These are phyloP conservation scores for Cryptomyrus ogoouensis DNA, from an alignment of 2,113 vertebrate species.

Conservation along the genomic window DNA sequence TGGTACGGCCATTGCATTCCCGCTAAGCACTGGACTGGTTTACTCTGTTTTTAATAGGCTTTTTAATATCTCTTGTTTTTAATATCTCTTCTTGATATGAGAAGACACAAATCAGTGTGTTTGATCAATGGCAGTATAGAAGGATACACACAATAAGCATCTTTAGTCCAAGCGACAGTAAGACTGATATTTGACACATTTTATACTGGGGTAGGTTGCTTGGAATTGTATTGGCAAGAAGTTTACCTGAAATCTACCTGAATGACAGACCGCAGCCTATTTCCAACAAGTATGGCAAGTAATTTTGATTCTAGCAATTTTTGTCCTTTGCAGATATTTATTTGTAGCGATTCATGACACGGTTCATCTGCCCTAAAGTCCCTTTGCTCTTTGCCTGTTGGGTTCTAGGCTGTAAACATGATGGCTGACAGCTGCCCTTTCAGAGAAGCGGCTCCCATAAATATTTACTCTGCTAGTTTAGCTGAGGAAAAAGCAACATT, in stretches of 20 bases:
- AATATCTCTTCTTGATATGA: not conserved
- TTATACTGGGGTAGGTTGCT: not conserved
- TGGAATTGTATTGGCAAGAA: not conserved
- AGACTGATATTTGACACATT: not conserved
- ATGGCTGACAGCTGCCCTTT: not conserved
- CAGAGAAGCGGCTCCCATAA: not conserved
- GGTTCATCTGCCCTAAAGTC: not conserved
- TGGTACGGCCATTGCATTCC: not conserved
- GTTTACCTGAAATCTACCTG: not conserved
- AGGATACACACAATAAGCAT: not conserved
- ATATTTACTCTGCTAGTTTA: constrained; percentile 26
- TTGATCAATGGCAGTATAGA: not conserved
- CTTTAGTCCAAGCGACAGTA: not conserved
- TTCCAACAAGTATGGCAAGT: not conserved
- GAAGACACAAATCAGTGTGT: not conserved
- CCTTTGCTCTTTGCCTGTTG: not conserved
- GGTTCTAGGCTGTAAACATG: constrained; percentile 10
- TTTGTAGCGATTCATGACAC: not conserved
- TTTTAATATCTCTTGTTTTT: not conserved
- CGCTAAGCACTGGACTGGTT: not conserved
- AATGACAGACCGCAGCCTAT: not conserved
- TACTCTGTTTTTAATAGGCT: not conserved
- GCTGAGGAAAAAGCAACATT: constrained; percentile 10
- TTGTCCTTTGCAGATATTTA: not conserved
- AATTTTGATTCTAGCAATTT: not conserved